Evolutionary conservation across 2,888 invertebrate genomes (phyloP), one percentile per base, ranked within the genome.

Genomic region (Cephus rjabovi): DNA sequence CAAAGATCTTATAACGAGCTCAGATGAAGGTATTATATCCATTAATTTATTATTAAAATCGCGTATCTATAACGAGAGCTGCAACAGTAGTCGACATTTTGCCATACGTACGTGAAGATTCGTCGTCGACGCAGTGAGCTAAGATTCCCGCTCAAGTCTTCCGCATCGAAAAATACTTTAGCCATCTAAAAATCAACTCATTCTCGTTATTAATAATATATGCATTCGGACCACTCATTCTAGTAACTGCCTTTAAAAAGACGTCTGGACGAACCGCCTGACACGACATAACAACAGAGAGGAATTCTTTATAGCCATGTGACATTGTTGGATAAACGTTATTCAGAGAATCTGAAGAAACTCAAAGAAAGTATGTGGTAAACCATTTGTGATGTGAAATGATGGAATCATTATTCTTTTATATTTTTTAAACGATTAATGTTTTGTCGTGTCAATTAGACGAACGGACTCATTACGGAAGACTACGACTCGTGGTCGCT

Each of bases 131-230:
- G 71, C 81, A 89, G 89, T 87, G 89, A 90, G 90, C 90, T 90
- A 83, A 86, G 56, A 56, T 87, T 88, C 90, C 89, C 87, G 90
- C 90, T 90, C 90, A 88, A 86, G 87, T 90, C 89, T 89, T 90
- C 91, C 89, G 88, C 88, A 88, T 88, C 86, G 90, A 88, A 88
- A 90, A 89, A 88, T 88, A 91, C 90, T 91, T 90, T 90, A 89
- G 90, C 89, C 89, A 91, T 91, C 91, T 91, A 91, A 90, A 91
- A 91, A 91, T 90, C 87, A 91, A 91, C 91, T 91, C 89, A 91
- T 89, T 90, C 88, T 89, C 85, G 89, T 91, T 90, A 91, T 90
- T 91, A 91, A 90, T 90, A 90, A 87, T 89, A 89, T 90, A 88
- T 90, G 87, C 91, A 90, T 88, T 89, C 91, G 89, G 86, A 85